These are phyloP conservation scores for Thunnus albacares DNA, from an alignment of 2,797 vertebrate genomes.

Conservation along the genomic window DNA sequence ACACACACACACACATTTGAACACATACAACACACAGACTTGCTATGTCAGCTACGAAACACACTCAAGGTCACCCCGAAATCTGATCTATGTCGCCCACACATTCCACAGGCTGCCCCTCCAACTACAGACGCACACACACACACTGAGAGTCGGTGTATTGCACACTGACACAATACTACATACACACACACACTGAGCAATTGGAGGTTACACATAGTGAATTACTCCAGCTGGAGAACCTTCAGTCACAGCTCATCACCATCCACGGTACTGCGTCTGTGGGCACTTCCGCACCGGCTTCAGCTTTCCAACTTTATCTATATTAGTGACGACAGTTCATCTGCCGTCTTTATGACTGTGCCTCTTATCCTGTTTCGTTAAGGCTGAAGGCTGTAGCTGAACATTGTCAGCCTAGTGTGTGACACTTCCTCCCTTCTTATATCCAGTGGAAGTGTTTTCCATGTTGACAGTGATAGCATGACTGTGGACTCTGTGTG, in stretches of 20 bases:
- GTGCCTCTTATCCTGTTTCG: slow-evolving; percentile 21
- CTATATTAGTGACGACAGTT: slow-evolving; percentile 11
- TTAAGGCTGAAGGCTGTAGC: slow-evolving; percentile 2
- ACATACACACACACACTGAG: slow-evolving; percentile 11
- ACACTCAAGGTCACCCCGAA: slow-evolving; percentile 84
- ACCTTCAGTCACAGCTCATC: slow-evolving; percentile 33
- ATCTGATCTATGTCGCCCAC: slow-evolving; percentile 85
- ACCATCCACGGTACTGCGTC: slow-evolving; percentile 10
- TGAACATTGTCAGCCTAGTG: slow-evolving; percentile 4
- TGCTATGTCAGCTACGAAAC: slow-evolving; percentile 80
- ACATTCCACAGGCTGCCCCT: slow-evolving; percentile 87
- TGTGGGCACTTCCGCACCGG: not conserved
- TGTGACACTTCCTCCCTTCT: slow-evolving; percentile 16
- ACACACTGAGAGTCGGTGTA: slow-evolving; percentile 2
- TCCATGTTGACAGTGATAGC: not conserved
- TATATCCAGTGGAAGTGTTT: not conserved
- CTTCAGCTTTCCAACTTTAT: slow-evolving; percentile 13
- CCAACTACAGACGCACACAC: slow-evolving; percentile 50
- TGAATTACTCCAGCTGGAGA: slow-evolving; percentile 55
- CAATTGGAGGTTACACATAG: slow-evolving; percentile 28
- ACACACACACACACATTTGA: slow-evolving; percentile 11
- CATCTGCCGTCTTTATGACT: not conserved
- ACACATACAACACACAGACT: slow-evolving; percentile 82
- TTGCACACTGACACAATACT: slow-evolving; percentile 58
- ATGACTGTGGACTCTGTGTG: slow-evolving; percentile 5